Evolutionary conservation across 2,797 vertebrate genomes (phyloP).

Genomic region (Darevskia mixta): DNA sequence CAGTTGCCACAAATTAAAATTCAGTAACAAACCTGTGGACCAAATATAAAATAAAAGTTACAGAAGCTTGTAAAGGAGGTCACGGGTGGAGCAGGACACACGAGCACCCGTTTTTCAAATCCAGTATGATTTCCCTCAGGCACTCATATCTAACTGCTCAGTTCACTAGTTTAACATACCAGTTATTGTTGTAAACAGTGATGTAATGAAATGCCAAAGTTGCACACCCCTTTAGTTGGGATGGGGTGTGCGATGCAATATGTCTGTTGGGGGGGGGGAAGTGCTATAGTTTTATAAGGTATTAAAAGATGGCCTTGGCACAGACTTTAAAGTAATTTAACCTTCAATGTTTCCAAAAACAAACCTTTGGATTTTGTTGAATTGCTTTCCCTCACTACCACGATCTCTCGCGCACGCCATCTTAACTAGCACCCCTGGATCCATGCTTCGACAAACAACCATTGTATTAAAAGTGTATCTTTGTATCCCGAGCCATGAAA

Average conservation of each 20-base stretch:
- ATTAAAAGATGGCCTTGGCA: neutral
- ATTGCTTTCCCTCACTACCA: neutral
- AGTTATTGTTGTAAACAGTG: neutral
- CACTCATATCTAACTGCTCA: neutral
- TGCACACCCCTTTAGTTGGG: conserved; percentile 12
- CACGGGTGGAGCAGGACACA: no score
- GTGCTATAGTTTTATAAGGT: neutral
- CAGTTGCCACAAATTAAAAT: neutral
- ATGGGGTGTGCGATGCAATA: neutral
- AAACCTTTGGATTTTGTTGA: neutral
- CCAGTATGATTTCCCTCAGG: neutral
- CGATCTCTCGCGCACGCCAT: neutral
- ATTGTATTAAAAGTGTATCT: conserved; percentile 44
- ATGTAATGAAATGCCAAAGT: neutral
- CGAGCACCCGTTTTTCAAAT: neutral
- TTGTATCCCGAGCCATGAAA: neutral
- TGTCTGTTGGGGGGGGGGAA: neutral
- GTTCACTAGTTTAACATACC: neutral
- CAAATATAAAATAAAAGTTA: conserved; percentile 30
- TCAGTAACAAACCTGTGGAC: neutral
- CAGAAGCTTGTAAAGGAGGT: neutral
- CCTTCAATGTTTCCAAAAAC: neutral
- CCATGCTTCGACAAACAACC: neutral
- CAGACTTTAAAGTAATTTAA: neutral
- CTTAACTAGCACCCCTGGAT: neutral